Percentiles rank a stretch among this genome's conserved stretches.
Conservation (phyloP, 2,113 vertebrate species). For the Lophura nycthemera region DNA sequence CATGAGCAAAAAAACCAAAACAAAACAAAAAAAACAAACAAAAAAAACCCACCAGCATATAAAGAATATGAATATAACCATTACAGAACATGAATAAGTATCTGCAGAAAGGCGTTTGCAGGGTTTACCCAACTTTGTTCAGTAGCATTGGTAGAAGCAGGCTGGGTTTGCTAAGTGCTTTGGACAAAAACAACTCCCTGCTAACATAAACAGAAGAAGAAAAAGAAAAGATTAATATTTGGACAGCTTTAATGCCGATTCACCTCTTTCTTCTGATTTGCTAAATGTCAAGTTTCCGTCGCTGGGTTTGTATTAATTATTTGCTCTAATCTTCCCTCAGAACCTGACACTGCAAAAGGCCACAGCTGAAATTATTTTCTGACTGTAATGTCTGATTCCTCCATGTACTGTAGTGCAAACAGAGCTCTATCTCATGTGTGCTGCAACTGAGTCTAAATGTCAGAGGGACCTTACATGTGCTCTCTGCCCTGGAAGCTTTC, state of each 20-base stretch:
- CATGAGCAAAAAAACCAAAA: neutral
- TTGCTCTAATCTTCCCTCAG: conserved; percentile 14
- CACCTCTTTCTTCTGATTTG: conserved; percentile 22
- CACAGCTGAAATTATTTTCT: conserved; percentile 34
- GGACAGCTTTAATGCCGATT: conserved; percentile 3
- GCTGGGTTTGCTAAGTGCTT: neutral
- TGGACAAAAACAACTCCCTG: neutral
- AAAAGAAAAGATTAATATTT: neutral
- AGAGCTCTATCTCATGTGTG: neutral
- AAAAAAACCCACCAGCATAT: neutral
- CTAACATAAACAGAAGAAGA: neutral
- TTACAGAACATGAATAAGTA: neutral
- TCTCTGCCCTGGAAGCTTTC: neutral
- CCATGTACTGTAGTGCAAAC: conserved; percentile 2
- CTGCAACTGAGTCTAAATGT: conserved; percentile 7
- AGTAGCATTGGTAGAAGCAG: neutral
- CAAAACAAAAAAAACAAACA: too few species aligned
- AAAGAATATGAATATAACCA: neutral
- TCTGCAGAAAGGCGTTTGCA: neutral
- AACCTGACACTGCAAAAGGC: conserved; percentile 38
- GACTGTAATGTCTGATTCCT: conserved; percentile 31
- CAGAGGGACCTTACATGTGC: neutral
- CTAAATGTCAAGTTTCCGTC: conserved; percentile 37
- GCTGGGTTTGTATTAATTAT: conserved; percentile 16
- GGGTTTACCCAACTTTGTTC: neutral